Percentiles rank a stretch among this genome's conserved stretches.
phyloP scores from a whole-genome alignment of 2,888 invertebrate genomes.

The Sisyra nigra region DNA sequence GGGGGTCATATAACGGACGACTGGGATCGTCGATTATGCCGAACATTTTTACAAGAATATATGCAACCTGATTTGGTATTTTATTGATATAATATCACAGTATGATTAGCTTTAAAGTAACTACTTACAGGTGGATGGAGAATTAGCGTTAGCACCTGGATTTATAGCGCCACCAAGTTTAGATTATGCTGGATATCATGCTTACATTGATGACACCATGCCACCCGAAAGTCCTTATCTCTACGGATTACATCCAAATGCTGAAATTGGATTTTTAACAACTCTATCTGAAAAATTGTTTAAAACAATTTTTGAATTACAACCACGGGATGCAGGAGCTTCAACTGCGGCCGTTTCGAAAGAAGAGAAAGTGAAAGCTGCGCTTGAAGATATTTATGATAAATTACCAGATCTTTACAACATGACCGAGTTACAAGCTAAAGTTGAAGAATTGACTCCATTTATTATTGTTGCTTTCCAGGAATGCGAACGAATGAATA shows the following conservation, averaged over 20 bases:
- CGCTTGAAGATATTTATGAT: slow-evolving; percentile 75
- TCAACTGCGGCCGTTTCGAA: slow-evolving; percentile 51
- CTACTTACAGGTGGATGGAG: slow-evolving; percentile 56
- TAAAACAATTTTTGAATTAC: slow-evolving; percentile 73
- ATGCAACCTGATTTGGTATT: slow-evolving; percentile 66
- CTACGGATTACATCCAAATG: slow-evolving; percentile 87
- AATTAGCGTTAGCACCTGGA: slow-evolving; percentile 62
- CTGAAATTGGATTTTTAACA: slow-evolving; percentile 87
- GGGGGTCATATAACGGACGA: slow-evolving; percentile 95
- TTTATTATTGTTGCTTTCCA: slow-evolving; percentile 84
- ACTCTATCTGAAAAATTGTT: slow-evolving; percentile 74
- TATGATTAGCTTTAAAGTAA: background rate
- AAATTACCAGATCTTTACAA: slow-evolving; percentile 82
- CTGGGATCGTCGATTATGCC: slow-evolving; percentile 81
- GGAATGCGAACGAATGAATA: slow-evolving; percentile 92
- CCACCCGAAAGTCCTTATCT: slow-evolving; percentile 80
- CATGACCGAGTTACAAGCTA: slow-evolving; percentile 67
- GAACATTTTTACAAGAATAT: slow-evolving; percentile 72
- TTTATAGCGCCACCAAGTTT: slow-evolving; percentile 79
- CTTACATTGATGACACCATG: slow-evolving; percentile 71
- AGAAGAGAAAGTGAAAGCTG: slow-evolving; percentile 64
- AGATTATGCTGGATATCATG: slow-evolving; percentile 75
- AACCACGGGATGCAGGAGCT: slow-evolving; percentile 66
- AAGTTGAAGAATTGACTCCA: slow-evolving; percentile 79
- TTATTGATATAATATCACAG: background rate